Base-by-base conservation (phyloP, 64 coral and sea anemone genomes). In the Pocillopora damicornis region DNA sequence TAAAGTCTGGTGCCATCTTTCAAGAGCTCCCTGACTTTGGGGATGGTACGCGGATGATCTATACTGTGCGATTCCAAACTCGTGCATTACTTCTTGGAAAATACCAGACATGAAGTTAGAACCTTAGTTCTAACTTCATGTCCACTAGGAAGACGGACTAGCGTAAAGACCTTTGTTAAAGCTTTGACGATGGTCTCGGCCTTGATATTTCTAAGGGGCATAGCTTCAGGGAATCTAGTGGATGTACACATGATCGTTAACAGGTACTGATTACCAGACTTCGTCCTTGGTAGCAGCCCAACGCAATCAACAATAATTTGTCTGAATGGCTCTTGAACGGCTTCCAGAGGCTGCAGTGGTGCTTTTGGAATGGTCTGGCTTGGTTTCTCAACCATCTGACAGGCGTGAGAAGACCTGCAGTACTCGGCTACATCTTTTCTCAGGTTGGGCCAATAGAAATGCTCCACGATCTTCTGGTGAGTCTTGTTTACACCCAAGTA, bases 161-260 rank as follows among this genome's bases (percentile, higher is more conserved):
- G 22, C 2, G 88, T 45, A 36, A 94, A 94, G 34, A 87, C 90
- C 60, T 90, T 87, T 16, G 82, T 87, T n/a, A 94, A 75, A 22
- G 65, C 88, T 60, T 90, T 82, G 0, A 83, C 59, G 62, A 94
- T 90, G 12, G 92, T 75, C 22, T 87, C 75, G 6, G 82, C 35
- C 22, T 79, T 94, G 63, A 90, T 94, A 77, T 94, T 94, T 79
- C 81, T 79, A 1, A 94, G 62, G 15, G 92, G 88, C 38, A 94
- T 86, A n/a, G 92, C 92, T 86, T 93, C 92, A 63, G 92, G 80
- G 61, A 84, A 93, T n/a, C 87, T 51, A n/a, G 91, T 93, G 13
- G 78, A 88, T 3, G 91, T 78, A 84, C 91, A 89, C 91, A 88
- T 88, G 60, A 93, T 85, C 3, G 89, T 90, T 9, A 90, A 51